These are phyloP conservation scores for Bombus impatiens DNA, from an alignment of 1,140 invertebrate species.

Conservation along the genomic window DNA sequence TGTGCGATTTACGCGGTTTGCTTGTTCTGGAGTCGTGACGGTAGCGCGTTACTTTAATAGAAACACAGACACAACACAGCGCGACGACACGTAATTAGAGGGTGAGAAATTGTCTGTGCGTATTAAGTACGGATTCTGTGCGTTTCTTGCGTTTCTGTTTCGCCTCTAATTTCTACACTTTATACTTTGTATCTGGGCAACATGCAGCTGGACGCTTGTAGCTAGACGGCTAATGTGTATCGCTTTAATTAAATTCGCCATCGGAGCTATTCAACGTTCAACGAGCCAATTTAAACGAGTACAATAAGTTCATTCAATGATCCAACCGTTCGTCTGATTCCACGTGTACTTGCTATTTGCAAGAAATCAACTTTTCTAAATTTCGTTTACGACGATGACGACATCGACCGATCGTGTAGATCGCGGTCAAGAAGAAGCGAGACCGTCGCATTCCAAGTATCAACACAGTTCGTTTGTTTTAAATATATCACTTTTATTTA, in stretches of 20 bases:
- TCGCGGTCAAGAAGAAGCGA: no score
- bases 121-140: neutral
- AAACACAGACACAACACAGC: no score
- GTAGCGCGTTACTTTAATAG: neutral
- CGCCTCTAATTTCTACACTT: neutral
- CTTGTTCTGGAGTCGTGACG: neutral
- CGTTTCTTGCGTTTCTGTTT: neutral
- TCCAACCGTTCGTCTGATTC: neutral
- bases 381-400: neutral
- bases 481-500: slow-evolving; percentile 45
- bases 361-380: neutral
- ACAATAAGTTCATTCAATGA: slow-evolving; percentile 46
- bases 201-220: neutral
- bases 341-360: neutral
- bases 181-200: neutral
- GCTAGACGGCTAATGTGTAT: slow-evolving; percentile 35
- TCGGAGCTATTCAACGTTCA: slow-evolving; percentile 49
- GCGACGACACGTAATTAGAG: slow-evolving; percentile 1
- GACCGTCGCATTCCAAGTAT: neutral
- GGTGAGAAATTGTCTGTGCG: neutral
- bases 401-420: neutral
- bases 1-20: slow-evolving; percentile 25
- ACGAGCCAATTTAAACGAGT: slow-evolving; percentile 45
- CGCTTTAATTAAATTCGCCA: slow-evolving; percentile 53
- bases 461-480: slow-evolving; percentile 18